Percentiles rank a stretch among this genome's conserved stretches.
These are phyloP conservation scores for Myanophis thanlyinensis DNA, from an alignment of 2,113 vertebrate species.

Conservation along the genomic window DNA sequence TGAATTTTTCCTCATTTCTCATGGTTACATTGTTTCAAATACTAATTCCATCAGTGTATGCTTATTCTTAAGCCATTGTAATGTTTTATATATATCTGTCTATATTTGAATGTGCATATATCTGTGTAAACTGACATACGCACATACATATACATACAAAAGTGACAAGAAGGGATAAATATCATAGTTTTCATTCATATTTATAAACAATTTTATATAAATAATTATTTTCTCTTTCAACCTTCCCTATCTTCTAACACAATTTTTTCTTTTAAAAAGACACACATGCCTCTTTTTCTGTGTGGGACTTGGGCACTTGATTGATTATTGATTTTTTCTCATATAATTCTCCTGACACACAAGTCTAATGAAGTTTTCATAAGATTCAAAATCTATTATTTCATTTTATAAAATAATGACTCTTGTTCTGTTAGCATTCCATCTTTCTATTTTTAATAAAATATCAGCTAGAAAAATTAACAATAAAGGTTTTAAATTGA, in stretches of 20 bases:
- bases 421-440: conserved; percentile 10
- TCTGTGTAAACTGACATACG: not conserved
- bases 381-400: conserved; percentile 38
- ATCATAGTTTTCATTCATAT: conserved; percentile 8
- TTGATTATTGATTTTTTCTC: conserved; percentile 61
- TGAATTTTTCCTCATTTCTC: conserved; percentile 11
- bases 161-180: not conserved
- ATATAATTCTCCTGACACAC: conserved; percentile 53
- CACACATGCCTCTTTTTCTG: conserved; percentile 32
- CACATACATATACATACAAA: not conserved
- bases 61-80: not conserved
- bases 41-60: not conserved
- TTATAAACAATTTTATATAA: conserved; percentile 34
- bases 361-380: conserved; percentile 32
- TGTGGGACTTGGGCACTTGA: conserved; percentile 47
- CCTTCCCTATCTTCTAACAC: not conserved
- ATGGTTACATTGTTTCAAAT: conserved; percentile 23
- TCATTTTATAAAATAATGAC: not conserved
- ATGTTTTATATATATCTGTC: not conserved
- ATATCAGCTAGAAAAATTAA: not conserved
- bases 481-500: not conserved
- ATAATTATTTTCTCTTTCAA: conserved; percentile 28
- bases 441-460: conserved; percentile 12
- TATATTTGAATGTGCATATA: not conserved
- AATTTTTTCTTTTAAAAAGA: conserved; percentile 47